Base-by-base conservation (phyloP, 2,113 vertebrate species). In the Campylomormyrus numenius region DNA sequence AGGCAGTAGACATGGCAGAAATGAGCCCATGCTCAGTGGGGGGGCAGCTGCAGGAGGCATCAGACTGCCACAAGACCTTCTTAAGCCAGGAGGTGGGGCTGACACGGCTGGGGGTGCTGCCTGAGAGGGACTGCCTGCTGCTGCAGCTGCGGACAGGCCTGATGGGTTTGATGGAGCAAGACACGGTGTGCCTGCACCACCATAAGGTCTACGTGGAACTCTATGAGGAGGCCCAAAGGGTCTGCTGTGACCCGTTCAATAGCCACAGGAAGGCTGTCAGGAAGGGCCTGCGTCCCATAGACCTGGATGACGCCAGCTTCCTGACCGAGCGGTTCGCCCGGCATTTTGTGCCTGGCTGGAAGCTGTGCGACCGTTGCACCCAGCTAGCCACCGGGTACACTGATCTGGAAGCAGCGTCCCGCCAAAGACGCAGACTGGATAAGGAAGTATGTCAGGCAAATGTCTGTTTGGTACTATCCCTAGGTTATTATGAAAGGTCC, bases 301-400 rank as follows among this genome's bases (percentile, higher is more conserved):
- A 96, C 66, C 93, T 96, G 66, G 95, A 96, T 89, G 96, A 96
- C 11, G 94, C 95, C 52, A 90, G 95, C 42, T 91, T 96, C 88
- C 92, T 97, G 42, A 96, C 95, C 66, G 95, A 95, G 90, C 96
- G 95, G 91, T 97, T 96, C 90, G 94, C 95, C 89, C 94, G 95
- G 42, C 96, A 97, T 84, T 96, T 97, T 90, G 95, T 96, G 42
- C 96, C 96, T 92, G 96, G 96, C 46, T 97, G 96, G 96, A 96
- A 97, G 39, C 95, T 97, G 87, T 97, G 96, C 92, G 93, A 94
- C 91, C 96, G 96, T 10, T 97, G 96, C 31, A 95, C 95, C 90
- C 96, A 95, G 92, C 96, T 97, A 90, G 95, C 96, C 89, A 95
- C 95, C 2, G 96, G 96, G 90, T 96, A 93, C 1, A 93, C 95